Conservation (phyloP, 2,113 vertebrate species). For the Harpagus bidentatus region DNA sequence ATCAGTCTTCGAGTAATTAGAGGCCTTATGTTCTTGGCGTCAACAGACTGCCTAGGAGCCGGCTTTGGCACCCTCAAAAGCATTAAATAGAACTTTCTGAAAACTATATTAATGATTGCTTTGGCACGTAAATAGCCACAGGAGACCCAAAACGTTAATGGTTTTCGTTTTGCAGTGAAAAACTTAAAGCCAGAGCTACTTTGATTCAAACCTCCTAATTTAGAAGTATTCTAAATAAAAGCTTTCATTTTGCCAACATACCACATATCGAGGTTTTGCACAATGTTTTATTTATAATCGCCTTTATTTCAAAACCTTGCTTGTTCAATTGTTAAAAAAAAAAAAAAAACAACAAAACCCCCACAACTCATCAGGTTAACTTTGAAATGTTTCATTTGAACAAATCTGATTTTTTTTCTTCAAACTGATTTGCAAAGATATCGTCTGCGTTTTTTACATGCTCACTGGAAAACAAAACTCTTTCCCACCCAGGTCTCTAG, state of each 20-base stretch:
- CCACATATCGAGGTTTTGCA: not conserved
- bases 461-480: not conserved
- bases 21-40: not conserved
- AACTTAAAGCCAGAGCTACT: not conserved
- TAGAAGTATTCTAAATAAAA: not conserved
- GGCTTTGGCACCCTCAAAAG: not conserved
- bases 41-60: not conserved
- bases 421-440: not conserved
- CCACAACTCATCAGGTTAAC: not conserved
- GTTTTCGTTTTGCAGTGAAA: not conserved
- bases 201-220: not conserved
- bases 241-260: not conserved
- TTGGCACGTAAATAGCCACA: constrained; percentile 8
- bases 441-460: not conserved
- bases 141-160: not conserved
- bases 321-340: not conserved
- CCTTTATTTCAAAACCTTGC: not conserved
- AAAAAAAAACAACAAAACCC: not conserved
- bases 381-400: not conserved
- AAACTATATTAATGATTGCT: not conserved
- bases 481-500: not conserved
- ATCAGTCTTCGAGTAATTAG: not conserved
- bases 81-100: not conserved
- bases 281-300: not conserved
- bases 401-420: not conserved